Evolutionary conservation across 2,888 invertebrate species (phyloP), one percentile per base, ranked within the genome.

Genomic region (Synanthedon vespiformis): DNA sequence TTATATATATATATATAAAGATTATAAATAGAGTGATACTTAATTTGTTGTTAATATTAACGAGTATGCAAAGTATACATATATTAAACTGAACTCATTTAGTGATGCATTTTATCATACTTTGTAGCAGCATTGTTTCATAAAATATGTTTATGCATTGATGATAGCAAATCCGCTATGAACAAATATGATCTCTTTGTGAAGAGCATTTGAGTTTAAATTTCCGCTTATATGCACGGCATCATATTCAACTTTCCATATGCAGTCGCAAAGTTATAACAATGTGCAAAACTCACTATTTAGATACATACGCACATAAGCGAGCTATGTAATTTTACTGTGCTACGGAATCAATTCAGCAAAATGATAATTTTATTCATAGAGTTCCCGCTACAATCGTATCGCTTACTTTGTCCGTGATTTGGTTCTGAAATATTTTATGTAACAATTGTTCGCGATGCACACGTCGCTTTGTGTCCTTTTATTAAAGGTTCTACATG

Each of bases 321-420:
- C 77, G 76, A 76, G 68, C 74, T 66, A 62, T 77, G 75, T 77
- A 70, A 72, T 72, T 52, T 84, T 80, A 82, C 80, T 77, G 73
- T 70, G 66, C 73, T 74, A 70, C 80, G 74, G 77, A 85, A 85
- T 85, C 85, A 85, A 85, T 85, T 85, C 82, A 74, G 79, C 79
- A 75, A 78, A 85, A 85, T 79, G 85, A 85, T 85, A 85, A 85
- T 85, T 85, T 85, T 85, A 85, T 85, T 85, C 85, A 85, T 85
- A 84, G 85, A 84, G 84, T 83, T 82, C 74, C 77, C 77, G 79
- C 78, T 75, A 76, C 79, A 81, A 80, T 77, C 71, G 84, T 80
- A 84, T 81, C 77, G 84, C 78, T 84, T 84, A 83, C 85, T 84
- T 80, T 77, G 75, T 77, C 76, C 81, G 81, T 81, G 84, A 82